phyloP scores from a whole-genome alignment of 1,140 invertebrate genomes.

The Wiebesia pumilae region DNA sequence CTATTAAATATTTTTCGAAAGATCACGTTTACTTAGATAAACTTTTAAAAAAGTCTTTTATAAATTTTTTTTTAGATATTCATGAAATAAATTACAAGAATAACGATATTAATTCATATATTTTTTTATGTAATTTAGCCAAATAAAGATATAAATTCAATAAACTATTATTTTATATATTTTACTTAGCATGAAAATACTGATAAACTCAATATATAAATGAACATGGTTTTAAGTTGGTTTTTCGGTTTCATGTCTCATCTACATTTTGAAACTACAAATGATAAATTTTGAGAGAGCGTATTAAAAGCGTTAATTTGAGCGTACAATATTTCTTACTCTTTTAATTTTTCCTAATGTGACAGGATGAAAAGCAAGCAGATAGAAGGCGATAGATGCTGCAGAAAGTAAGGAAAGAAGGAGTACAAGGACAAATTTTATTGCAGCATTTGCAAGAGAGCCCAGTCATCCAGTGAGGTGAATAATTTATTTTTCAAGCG shows the following conservation, averaged over 20 bases:
- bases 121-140: too few relatives aligned
- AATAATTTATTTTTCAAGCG: constrained; percentile 41
- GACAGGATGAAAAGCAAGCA: background rate
- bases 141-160: too few relatives aligned
- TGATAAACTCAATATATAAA: background rate
- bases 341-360: background rate
- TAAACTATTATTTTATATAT: too few relatives aligned
- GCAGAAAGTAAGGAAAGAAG: background rate
- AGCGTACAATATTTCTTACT: background rate
- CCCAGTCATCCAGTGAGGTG: constrained; percentile 29
- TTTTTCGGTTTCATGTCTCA: background rate
- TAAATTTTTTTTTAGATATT: too few relatives aligned
- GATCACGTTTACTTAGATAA: too few relatives aligned
- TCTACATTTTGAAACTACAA: background rate
- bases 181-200: too few relatives aligned
- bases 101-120: too few relatives aligned
- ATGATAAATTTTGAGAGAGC: background rate
- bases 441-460: constrained; percentile 2
- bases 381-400: background rate
- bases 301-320: too few relatives aligned
- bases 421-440: constrained; percentile 18
- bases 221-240: background rate
- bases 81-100: too few relatives aligned
- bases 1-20: too few relatives aligned
- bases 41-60: too few relatives aligned